These are phyloP conservation scores for Oceanodroma tethys DNA, from an alignment of 2,113 vertebrate species.

Conservation along the genomic window DNA sequence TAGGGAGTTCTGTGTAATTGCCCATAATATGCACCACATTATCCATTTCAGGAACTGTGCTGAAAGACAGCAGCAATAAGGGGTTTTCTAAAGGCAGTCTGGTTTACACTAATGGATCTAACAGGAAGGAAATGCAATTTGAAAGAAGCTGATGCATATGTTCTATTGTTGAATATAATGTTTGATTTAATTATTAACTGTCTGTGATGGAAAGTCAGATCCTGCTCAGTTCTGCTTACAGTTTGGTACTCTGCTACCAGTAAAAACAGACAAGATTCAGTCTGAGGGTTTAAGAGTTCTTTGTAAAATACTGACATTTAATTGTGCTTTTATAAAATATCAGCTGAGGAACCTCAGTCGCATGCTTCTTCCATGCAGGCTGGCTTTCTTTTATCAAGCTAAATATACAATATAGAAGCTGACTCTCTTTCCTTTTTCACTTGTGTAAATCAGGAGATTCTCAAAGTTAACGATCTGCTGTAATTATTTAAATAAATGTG, in stretches of 20 bases:
- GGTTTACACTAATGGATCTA: slow-evolving; percentile 89
- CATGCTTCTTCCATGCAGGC: background rate
- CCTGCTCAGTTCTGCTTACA: slow-evolving; percentile 71
- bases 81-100: slow-evolving; percentile 88
- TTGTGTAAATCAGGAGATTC: background rate
- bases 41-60: slow-evolving; percentile 87
- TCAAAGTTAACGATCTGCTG: background rate
- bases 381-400: slow-evolving; percentile 26
- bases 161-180: slow-evolving; percentile 89
- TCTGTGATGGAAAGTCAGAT: slow-evolving; percentile 85
- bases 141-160: slow-evolving; percentile 93
- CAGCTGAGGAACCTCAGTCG: slow-evolving; percentile 56
- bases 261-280: slow-evolving; percentile 59
- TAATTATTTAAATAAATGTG: slow-evolving; percentile 14
- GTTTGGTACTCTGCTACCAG: slow-evolving; percentile 68
- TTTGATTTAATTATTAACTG: slow-evolving; percentile 96
- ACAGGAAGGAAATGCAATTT: slow-evolving; percentile 96
- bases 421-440: background rate
- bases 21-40: slow-evolving; percentile 89
- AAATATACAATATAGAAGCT: background rate
- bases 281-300: slow-evolving; percentile 59
- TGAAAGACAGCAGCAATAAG: slow-evolving; percentile 87
- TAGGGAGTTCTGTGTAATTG: slow-evolving; percentile 89
- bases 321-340: slow-evolving; percentile 63
- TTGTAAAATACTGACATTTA: slow-evolving; percentile 58